Evolutionary conservation across 2,888 invertebrate genomes (phyloP), one percentile per base, ranked within the genome.

Genomic region (Pemphredon lugubris): DNA sequence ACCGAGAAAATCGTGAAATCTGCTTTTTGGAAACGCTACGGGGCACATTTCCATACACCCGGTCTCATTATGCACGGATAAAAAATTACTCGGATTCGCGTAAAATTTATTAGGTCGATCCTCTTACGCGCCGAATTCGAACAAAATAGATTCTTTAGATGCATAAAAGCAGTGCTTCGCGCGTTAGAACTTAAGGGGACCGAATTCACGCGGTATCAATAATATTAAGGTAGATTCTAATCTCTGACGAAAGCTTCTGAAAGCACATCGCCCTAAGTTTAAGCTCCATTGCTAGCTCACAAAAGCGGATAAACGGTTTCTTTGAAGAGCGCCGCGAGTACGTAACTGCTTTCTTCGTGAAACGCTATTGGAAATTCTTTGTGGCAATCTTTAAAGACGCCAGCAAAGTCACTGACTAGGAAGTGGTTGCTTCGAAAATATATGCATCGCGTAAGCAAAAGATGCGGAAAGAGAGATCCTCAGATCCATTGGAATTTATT

Each of bases 351-450:
- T 66, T 60, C 68, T 61, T 64, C 68, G 61, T 13, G 61, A 53
- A 74, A 55, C 45, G 53, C 72, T 78, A 77, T 77, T 75, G 78
- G 72, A 78, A 78, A 77, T 75, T 75, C 78, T 75, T 77, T 78
- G 78, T 72, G 65, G 21, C 51, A 26, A 45, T 60, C n/a, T 30
- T 40, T 21, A 48, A 63, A 63, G 54, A 54, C 39, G 20, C 45
- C 50, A 26, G 47, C 47, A 48, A 47, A 34, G 30, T 61, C 57
- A 20, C 53, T 18, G 68, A 45, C 63, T 73, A 59, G 54, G 44
- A 42, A 40, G 48, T 23, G 53, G 34, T 58, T 30, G 75, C 57
- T 64, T 64, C 63, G n/a, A 34, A 39, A 34, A 26, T 26, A 39
- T 39, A 14, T 14, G 11, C 23, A 44, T 23, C 14, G 11, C 21